Evolutionary conservation across 1,140 invertebrate species (phyloP).

Genomic region (Myzus persicae): DNA sequence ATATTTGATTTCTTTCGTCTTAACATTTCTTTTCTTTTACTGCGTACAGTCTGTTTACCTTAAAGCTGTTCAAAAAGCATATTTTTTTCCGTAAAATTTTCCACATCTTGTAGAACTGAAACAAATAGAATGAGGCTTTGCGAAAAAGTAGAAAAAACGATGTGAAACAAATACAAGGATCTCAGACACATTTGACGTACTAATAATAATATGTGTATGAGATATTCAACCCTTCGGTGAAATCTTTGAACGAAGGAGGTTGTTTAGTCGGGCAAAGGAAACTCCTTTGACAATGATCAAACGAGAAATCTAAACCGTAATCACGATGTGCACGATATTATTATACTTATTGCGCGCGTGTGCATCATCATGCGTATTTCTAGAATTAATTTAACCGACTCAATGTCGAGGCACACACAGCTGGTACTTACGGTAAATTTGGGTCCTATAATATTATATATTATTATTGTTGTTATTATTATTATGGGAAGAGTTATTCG

Average conservation of each 20-base stretch:
- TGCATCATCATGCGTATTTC: background rate
- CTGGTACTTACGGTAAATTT: background rate
- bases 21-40: no score
- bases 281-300: background rate
- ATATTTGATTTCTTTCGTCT: background rate
- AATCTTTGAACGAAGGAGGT: background rate
- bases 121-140: background rate
- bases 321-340: background rate
- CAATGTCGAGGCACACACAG: background rate
- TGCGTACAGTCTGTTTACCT: background rate
- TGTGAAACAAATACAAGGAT: background rate
- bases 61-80: background rate
- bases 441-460: background rate
- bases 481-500: background rate
- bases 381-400: background rate
- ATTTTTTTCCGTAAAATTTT: background rate
- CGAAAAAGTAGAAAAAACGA: background rate
- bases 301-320: background rate
- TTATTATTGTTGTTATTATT: no score
- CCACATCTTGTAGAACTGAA: background rate
- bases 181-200: background rate
- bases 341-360: background rate
- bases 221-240: background rate
- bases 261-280: background rate
- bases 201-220: background rate